Evolutionary conservation across 2,113 vertebrate genomes (phyloP), one percentile per base, ranked within the genome.

Genomic region (Phrynosoma platyrhinos): DNA sequence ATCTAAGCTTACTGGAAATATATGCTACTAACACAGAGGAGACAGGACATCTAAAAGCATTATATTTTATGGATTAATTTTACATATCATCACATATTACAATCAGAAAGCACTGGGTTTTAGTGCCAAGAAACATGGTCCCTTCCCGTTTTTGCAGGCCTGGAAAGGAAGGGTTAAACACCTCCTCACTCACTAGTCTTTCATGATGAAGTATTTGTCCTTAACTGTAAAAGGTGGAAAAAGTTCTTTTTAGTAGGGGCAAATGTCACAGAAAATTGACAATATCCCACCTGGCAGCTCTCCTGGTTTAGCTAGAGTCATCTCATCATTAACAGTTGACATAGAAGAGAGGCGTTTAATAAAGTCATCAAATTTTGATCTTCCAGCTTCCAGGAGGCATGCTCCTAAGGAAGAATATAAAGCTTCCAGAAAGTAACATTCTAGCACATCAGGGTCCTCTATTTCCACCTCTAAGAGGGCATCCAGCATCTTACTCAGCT

Each of bases 401-500:
- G 98, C 98, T 1, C 99, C 99, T 32, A 99, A 96, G 1, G 99
- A 99, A 78, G 95, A 98, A 92, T 97, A 99, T 21, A 99, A 95
- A 21, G 98, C 98, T 95, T 99, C 99, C 87, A 99, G 92, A 95
- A 99, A 99, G 94, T 95, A 98, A 94, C 98, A 97, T 89, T 99
- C 99, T 83, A 99, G 92, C 32, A 98, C 95, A 25, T 98, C 96
- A 0, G 90, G 83, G 32, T 93, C 96, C 69, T 96, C 93, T 0
- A 87, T 74, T 72, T 97, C 96, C 3, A 81, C 93, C 32, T 97
- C 96, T 1, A 98, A 92, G 0, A 99, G 80, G 0, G 97, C 95
- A 1, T 99, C 98, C 95, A 99, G 88, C 96, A 98, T 98, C 95
- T 95, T 94, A 90, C 97, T 97, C 79, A 99, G 82, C 95, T 99